Percentiles rank a stretch among this genome's conserved stretches.
Conservation (phyloP, 2,797 vertebrate genomes). For the Notolepis coatsorum region DNA sequence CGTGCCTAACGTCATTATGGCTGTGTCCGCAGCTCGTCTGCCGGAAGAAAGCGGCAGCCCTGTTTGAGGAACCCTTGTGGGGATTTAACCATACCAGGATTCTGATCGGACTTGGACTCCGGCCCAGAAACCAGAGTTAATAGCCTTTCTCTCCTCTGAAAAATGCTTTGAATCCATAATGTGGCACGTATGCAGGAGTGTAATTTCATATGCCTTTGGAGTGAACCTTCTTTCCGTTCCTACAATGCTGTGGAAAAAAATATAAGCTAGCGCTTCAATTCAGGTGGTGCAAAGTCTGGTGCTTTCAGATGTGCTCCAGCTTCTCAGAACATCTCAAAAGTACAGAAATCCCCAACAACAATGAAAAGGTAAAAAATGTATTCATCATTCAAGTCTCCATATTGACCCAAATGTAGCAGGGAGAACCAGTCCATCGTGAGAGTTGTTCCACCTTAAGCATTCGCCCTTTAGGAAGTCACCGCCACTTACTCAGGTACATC, state of each 20-base stretch:
- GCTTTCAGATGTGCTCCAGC: conserved; percentile 29
- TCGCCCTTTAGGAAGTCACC: too few species aligned
- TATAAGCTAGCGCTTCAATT: conserved; percentile 68
- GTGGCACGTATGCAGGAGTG: conserved; percentile 67
- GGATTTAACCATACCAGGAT: conserved; percentile 75
- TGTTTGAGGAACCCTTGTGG: conserved; percentile 70
- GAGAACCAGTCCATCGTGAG: too few species aligned
- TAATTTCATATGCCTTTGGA: conserved; percentile 73
- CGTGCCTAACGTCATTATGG: conserved; percentile 69
- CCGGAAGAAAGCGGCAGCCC: conserved; percentile 60
- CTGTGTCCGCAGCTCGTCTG: conserved; percentile 51
- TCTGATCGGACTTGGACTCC: conserved; percentile 74
- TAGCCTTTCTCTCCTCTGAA: conserved; percentile 78
- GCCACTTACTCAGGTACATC: too few species aligned
- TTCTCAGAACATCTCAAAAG: conserved; percentile 16
- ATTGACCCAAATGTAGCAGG: too few species aligned
- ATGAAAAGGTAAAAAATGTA: too few species aligned
- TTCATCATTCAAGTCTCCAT: too few species aligned
- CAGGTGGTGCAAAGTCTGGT: conserved; percentile 47
- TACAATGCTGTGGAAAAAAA: conserved; percentile 64
- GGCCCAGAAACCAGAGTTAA: conserved; percentile 79
- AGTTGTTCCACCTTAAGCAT: too few species aligned
- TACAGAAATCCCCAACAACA: background rate
- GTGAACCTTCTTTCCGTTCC: conserved; percentile 71
- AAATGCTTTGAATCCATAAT: conserved; percentile 82